Conservation (phyloP, 2,888 invertebrate genomes). For the Tinea semifulvella region DNA sequence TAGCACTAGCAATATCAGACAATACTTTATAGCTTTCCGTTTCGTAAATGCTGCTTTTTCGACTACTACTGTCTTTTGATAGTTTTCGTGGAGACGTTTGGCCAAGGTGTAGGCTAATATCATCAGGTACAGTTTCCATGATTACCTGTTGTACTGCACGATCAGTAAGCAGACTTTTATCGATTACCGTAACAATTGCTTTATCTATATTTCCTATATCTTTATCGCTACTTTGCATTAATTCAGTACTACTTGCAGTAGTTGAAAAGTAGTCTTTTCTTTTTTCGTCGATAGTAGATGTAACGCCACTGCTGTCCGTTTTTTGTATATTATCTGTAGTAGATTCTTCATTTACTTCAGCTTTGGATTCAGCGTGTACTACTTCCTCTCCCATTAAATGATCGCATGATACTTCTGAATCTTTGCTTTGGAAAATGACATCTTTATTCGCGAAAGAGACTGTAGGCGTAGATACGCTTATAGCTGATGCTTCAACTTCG, state of each 20-base stretch:
- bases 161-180: constrained; percentile 32
- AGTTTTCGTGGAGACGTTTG: constrained; percentile 40
- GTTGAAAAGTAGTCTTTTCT: constrained; percentile 37
- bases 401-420: constrained; percentile 34
- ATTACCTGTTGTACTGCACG: constrained; percentile 45
- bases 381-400: constrained; percentile 50
- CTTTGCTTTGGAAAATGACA: constrained; percentile 45
- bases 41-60: constrained; percentile 59
- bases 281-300: constrained; percentile 33
- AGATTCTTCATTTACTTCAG: constrained; percentile 26
- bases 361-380: constrained; percentile 28
- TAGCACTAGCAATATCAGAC: constrained; percentile 42
- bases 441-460: constrained; percentile 55
- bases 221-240: constrained; percentile 24
- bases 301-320: constrained; percentile 27
- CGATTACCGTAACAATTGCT: constrained; percentile 37
- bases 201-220: constrained; percentile 27
- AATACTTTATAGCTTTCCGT: constrained; percentile 64
- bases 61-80: constrained; percentile 44
- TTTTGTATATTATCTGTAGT: constrained; percentile 28
- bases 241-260: constrained; percentile 39
- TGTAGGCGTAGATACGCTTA: constrained; percentile 26
- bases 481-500: constrained; percentile 38
- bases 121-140: constrained; percentile 36
- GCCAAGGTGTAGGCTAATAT: constrained; percentile 34